These are phyloP conservation scores for Gadopsis bispinosus DNA, from an alignment of 2,797 vertebrate species.

Conservation along the genomic window DNA sequence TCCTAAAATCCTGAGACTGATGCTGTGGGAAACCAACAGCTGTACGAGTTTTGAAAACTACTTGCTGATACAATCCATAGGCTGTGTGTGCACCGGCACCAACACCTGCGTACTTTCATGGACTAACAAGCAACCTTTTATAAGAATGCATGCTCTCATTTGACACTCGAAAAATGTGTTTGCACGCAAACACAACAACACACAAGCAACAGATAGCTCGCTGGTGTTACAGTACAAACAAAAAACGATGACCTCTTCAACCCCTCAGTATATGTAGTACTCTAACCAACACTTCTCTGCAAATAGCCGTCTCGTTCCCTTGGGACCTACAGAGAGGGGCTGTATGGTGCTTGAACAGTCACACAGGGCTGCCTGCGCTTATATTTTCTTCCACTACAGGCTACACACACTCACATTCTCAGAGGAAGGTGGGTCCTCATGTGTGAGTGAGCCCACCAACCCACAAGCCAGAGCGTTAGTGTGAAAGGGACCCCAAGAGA, in stretches of 20 bases:
- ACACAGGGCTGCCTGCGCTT: constrained; percentile 11
- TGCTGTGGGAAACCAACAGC: neutral
- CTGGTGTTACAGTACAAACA: constrained; percentile 3
- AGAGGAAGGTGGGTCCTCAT: neutral
- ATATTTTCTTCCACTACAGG: constrained; percentile 5
- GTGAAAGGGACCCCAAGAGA: neutral
- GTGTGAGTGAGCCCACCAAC: constrained; percentile 33
- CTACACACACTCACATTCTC: constrained; percentile 8
- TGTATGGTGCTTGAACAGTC: constrained; percentile 11
- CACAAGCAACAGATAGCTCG: neutral
- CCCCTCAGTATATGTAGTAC: neutral
- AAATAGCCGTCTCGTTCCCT: constrained; percentile 17
- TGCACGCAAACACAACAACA: neutral
- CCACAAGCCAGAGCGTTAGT: constrained; percentile 7
- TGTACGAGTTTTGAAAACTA: neutral
- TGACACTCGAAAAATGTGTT: neutral
- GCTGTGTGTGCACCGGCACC: neutral
- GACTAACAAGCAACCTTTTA: no score
- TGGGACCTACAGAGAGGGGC: constrained; percentile 16
- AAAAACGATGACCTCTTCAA: constrained; percentile 13
- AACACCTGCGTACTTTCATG: no score
- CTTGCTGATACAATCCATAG: neutral
- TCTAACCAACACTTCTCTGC: constrained; percentile 21
- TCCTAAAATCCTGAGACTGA: no score
- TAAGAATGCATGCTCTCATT: no score